Base-by-base conservation (phyloP, 2,113 vertebrate species). In the Zingel zingel region DNA sequence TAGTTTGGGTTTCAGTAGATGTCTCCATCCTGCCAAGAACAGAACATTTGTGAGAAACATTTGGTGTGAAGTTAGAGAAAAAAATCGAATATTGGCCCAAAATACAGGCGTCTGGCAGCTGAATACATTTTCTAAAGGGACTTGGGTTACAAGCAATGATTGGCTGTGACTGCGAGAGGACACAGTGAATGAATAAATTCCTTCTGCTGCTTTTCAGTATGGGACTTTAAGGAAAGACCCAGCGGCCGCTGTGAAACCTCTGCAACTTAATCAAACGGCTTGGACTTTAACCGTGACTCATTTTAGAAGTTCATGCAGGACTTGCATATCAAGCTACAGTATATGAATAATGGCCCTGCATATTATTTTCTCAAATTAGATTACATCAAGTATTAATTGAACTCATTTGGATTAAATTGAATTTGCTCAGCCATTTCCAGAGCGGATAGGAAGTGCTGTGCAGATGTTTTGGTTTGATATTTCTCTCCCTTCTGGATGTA, bases 351-450 rank as follows among this genome's bases (percentile, higher is more conserved):
- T 54, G 25, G 18, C 45, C 66, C 33, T 3, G 7, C 16, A 9
- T 73, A 36, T 58, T 84, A 27, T 71, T 84, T 88, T 27, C 48
- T 81, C 63, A 54, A 78, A 83, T 86, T 74, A 82, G 50, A 79
- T 83, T 67, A 69, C 39, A 81, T 84, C 67, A 51, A 74, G 65
- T 68, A 68, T 86, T 89, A 82, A 91, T 88, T 88, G 45, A 83
- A 74, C 53, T 81, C 64, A 74, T 86, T 68, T 84, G 72, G 70
- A 50, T 85, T 71, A 61, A 78, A 74, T 68, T 76, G 67, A 82
- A 77, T 83, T 87, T 87, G 81, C 69, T 75, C 77, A 74, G 54
- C 27, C 61, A 21, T 63, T 80, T 87, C 47, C 23, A 70, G 6
- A 65, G 82, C 1, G 16, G 59, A n/a, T 18, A 50, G 45, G 36